These are phyloP conservation scores for Sylvilagus bachmani DNA, from an alignment of 2,113 vertebrate species.

Conservation along the genomic window DNA sequence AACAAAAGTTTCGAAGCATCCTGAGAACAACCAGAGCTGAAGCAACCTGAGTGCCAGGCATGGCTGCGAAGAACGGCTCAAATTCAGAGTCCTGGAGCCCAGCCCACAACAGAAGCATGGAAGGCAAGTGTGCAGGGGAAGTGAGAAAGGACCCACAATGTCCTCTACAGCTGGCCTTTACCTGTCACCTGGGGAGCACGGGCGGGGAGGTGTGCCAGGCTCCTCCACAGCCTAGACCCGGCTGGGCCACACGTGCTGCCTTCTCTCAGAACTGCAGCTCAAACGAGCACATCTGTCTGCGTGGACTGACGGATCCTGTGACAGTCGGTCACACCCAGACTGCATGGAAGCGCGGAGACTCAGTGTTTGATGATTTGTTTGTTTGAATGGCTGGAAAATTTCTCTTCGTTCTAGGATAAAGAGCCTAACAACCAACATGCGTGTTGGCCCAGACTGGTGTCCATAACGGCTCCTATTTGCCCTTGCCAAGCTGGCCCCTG, in stretches of 20 bases:
- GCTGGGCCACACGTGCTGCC: not conserved
- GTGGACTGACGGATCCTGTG: not conserved
- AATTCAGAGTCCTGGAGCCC: not conserved
- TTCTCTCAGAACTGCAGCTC: not conserved
- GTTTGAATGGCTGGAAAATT: not conserved
- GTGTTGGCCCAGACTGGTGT: not conserved
- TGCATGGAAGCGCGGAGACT: not conserved
- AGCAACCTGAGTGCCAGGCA: not conserved
- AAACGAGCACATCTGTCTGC: not conserved
- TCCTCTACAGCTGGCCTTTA: not conserved
- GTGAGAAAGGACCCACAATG: no score
- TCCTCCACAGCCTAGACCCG: no score
- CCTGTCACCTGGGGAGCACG: not conserved
- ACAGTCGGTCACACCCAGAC: not conserved
- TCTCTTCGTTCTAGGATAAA: conserved; percentile 5
- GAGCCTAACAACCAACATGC: not conserved
- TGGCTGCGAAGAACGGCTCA: no score
- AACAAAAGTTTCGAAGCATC: not conserved
- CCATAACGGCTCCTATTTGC: not conserved
- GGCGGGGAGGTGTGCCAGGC: no score
- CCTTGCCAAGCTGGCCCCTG: not conserved
- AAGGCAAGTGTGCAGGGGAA: no score
- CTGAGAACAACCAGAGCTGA: not conserved
- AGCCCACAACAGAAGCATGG: no score
- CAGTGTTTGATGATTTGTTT: not conserved